A percentile compares a stretch with the other conserved stretches of the same genome.
phyloP scores from a whole-genome alignment of 35 echinoderm and acorn worm species.

The Amphiura filiformis region DNA sequence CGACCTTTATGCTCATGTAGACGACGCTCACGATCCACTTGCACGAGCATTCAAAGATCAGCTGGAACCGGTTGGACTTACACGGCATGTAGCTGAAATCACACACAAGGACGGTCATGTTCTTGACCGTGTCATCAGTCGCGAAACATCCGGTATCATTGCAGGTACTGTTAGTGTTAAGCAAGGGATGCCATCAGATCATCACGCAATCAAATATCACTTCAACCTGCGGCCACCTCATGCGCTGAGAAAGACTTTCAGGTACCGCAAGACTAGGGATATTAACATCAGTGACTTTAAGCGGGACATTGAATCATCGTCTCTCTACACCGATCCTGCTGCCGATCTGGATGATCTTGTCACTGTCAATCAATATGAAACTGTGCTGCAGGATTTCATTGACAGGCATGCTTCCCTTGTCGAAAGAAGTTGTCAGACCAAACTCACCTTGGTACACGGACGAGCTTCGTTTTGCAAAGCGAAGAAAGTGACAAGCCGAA shows the following conservation, averaged over 20 bases:
- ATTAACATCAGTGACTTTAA: constrained; percentile 8
- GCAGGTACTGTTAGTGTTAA: neutral
- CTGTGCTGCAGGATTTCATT: constrained; percentile 6
- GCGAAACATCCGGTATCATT: neutral
- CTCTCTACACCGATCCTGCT: neutral
- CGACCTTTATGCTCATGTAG: neutral
- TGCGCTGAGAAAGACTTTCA: neutral
- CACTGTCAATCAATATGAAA: constrained; percentile 1
- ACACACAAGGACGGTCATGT: neutral
- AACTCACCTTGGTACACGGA: constrained; percentile 25
- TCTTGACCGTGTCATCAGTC: constrained; percentile 13
- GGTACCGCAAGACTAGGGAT: neutral
- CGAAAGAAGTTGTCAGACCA: constrained; percentile 12
- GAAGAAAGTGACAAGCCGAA: constrained; percentile 12
- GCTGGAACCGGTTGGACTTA: neutral
- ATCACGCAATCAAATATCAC: neutral
- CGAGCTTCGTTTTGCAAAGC: constrained; percentile 16
- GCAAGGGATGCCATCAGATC: neutral
- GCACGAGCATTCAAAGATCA: neutral
- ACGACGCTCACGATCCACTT: neutral
- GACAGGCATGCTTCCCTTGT: constrained; percentile 2
- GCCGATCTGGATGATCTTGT: neutral
- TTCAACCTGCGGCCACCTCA: neutral
- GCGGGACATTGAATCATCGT: constrained; percentile 14
- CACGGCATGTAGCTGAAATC: neutral